Percentiles rank a stretch among this genome's conserved stretches.
Evolutionary conservation across 2,797 vertebrate genomes (phyloP).

Genomic region (Fistularia tabacaria): DNA sequence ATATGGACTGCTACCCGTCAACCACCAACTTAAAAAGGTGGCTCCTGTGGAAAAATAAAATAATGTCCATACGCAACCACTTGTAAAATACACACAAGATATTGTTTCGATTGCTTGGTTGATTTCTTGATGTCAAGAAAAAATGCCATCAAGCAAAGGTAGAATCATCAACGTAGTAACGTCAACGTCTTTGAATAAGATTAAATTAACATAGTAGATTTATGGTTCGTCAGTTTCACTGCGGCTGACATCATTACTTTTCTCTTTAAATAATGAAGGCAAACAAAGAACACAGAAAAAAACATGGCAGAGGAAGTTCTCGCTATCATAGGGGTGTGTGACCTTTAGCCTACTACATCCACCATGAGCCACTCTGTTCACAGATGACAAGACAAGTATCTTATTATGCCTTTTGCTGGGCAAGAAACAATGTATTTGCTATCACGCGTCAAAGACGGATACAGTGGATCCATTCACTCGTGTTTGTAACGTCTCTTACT

Average conservation of each 20-base stretch:
- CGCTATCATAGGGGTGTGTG: slow-evolving; percentile 42
- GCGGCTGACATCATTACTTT: background rate
- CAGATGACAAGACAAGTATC: slow-evolving; percentile 54
- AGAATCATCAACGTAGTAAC: too few species aligned
- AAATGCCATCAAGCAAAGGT: background rate
- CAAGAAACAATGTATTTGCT: slow-evolving; percentile 60
- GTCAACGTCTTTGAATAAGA: too few species aligned
- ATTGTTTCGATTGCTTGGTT: background rate
- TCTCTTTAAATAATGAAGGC: slow-evolving; percentile 8
- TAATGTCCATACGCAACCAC: too few species aligned
- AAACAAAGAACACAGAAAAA: background rate
- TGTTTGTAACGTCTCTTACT: slow-evolving; percentile 39
- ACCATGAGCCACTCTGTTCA: slow-evolving; percentile 36
- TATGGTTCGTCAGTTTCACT: background rate
- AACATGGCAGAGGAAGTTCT: slow-evolving; percentile 29
- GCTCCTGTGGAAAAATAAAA: too few species aligned
- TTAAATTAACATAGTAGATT: background rate
- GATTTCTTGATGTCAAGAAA: slow-evolving; percentile 1
- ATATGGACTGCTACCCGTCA: too few species aligned
- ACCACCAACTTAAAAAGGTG: too few species aligned
- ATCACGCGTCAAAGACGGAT: slow-evolving; percentile 41
- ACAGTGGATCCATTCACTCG: slow-evolving; percentile 53
- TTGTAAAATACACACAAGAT: background rate
- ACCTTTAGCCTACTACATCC: slow-evolving; percentile 58
- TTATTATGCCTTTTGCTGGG: slow-evolving; percentile 46